These are phyloP conservation scores for Rhodophaea formosa DNA, from an alignment of 2,888 invertebrate species.

Conservation along the genomic window DNA sequence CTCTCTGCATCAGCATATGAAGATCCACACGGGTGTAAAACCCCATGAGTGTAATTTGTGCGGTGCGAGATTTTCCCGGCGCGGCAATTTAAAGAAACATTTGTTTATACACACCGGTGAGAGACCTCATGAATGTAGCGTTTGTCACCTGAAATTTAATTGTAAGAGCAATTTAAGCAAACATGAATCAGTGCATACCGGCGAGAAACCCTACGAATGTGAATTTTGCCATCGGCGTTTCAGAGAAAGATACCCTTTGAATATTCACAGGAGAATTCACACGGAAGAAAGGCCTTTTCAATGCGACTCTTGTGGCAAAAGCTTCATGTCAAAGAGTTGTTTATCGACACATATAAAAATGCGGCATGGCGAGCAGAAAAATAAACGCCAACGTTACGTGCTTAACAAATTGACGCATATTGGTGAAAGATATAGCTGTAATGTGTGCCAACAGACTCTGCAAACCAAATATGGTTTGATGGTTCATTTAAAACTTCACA, in stretches of 20 bases:
- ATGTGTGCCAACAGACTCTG: not conserved
- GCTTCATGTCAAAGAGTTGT: not conserved
- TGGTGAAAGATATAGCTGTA: not conserved
- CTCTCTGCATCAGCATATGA: not conserved
- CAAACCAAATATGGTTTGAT: not conserved
- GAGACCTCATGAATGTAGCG: not conserved
- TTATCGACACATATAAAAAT: not conserved
- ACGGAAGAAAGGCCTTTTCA: not conserved
- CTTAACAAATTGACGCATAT: too few species aligned
- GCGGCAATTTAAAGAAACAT: not conserved
- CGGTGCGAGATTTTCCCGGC: not conserved
- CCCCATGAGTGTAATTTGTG: not conserved
- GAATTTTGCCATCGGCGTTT: constrained; percentile 7
- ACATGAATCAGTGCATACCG: constrained; percentile 1
- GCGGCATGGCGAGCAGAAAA: too few species aligned
- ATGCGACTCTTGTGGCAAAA: constrained; percentile 1
- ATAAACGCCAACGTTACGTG: too few species aligned
- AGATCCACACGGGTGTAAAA: constrained; percentile 3
- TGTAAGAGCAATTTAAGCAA: not conserved
- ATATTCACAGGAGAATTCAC: constrained; percentile 4
- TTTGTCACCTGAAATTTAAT: not conserved
- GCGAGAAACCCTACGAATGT: constrained; percentile 12
- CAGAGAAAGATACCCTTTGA: constrained; percentile 3
- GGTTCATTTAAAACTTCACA: constrained; percentile 15
- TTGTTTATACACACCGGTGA: not conserved